Evolutionary conservation across 1,140 invertebrate species (phyloP).

Genomic region (Sipha flava): DNA sequence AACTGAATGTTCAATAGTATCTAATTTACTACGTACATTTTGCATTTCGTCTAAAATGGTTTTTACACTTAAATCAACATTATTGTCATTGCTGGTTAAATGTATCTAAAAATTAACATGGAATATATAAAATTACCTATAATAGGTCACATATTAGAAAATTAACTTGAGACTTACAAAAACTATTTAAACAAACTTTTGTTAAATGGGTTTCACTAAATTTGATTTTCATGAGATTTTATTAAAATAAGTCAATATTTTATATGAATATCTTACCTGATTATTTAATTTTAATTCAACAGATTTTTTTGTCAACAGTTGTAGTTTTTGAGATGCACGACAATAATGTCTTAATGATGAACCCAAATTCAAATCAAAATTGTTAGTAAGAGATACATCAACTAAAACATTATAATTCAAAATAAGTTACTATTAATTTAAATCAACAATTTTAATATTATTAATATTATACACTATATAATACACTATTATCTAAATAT

Average conservation of each 20-base stretch:
- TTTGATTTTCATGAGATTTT: too few relatives aligned
- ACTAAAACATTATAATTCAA: not conserved
- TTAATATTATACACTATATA: not conserved
- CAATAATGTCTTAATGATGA: slow-evolving; percentile 6
- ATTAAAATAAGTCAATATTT: too few relatives aligned
- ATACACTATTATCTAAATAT: too few relatives aligned
- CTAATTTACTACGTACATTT: not conserved
- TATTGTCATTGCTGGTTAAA: not conserved
- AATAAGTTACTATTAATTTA: not conserved
- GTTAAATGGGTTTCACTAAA: too few relatives aligned
- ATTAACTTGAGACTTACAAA: not conserved
- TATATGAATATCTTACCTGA: not conserved
- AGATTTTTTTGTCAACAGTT: not conserved
- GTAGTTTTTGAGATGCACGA: not conserved
- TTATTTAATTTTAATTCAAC: not conserved
- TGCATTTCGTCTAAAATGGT: not conserved
- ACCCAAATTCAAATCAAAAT: slow-evolving; percentile 8
- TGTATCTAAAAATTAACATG: not conserved
- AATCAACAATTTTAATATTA: not conserved
- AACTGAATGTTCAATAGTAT: not conserved
- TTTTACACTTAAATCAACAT: not conserved
- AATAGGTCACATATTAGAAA: too few relatives aligned
- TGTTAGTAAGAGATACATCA: not conserved
- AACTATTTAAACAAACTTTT: not conserved
- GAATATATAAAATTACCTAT: not conserved